Evolutionary conservation across 2,113 vertebrate genomes (phyloP).

Genomic region (Romanogobio albipinnatus): DNA sequence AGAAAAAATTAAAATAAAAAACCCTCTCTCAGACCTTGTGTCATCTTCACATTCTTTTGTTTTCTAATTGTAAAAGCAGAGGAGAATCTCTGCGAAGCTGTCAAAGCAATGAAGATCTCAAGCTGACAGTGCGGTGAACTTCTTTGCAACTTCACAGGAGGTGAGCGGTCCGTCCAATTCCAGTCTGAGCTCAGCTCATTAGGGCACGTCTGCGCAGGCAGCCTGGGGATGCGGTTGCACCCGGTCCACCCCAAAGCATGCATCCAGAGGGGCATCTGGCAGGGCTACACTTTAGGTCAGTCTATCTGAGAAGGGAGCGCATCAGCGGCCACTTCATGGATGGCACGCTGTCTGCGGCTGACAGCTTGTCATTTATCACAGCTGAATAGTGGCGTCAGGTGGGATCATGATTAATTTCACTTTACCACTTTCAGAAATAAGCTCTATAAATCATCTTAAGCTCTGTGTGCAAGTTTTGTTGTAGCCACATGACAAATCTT

Average conservation of each 20-base stretch:
- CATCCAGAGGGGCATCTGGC: conserved; percentile 74
- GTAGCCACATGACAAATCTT: conserved; percentile 76
- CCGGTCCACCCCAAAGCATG: conserved; percentile 57
- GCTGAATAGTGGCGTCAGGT: conserved; percentile 79
- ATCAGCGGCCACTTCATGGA: conserved; percentile 70
- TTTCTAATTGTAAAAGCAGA: conserved; percentile 40
- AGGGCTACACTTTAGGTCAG: conserved; percentile 72
- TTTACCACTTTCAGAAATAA: conserved; percentile 85
- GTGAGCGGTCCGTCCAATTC: conserved; percentile 52
- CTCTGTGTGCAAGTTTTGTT: conserved; percentile 66
- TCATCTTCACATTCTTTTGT: conserved; percentile 43
- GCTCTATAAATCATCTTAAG: conserved; percentile 82
- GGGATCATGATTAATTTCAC: conserved; percentile 82
- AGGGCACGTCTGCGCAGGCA: conserved; percentile 61
- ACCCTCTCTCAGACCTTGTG: conserved; percentile 45
- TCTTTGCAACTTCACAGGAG: conserved; percentile 29
- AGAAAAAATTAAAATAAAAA: neutral
- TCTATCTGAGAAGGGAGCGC: conserved; percentile 75
- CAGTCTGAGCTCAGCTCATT: conserved; percentile 73
- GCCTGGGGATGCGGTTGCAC: conserved; percentile 51
- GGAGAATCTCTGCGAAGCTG: conserved; percentile 42
- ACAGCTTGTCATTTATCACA: conserved; percentile 83
- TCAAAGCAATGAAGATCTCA: conserved; percentile 49
- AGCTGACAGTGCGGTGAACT: conserved; percentile 51
- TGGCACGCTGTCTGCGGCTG: conserved; percentile 79